phyloP scores from a whole-genome alignment of 2,113 vertebrate genomes.

The Zeus faber region DNA sequence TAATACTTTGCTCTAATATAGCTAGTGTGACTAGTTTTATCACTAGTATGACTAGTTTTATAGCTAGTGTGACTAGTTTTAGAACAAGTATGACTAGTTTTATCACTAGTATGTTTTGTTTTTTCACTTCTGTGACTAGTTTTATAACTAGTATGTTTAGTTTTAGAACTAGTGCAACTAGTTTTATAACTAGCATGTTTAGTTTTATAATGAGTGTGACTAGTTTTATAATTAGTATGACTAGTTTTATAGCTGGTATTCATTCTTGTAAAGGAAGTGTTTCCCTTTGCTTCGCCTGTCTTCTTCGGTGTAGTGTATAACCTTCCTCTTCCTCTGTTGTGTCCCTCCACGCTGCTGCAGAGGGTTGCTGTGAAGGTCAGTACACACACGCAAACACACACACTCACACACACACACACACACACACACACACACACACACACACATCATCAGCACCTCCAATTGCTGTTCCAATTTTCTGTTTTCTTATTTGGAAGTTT shows the following conservation, averaged over 20 bases:
- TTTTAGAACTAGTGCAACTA: too few species aligned
- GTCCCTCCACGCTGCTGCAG: constrained; percentile 36
- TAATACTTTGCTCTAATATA: too few species aligned
- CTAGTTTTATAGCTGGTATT: neutral
- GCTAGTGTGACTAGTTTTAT: too few species aligned
- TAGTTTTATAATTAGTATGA: neutral
- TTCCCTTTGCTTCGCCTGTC: constrained; percentile 27
- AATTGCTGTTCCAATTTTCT: neutral
- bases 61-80: too few species aligned
- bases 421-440: too few species aligned
- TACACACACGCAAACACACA: constrained; percentile 34
- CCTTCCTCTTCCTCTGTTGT: constrained; percentile 17
- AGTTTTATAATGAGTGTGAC: neutral
- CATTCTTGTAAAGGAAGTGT: neutral
- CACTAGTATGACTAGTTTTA: neutral
- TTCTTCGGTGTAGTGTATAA: too few species aligned
- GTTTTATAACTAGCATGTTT: neutral
- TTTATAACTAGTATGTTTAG: too few species aligned
- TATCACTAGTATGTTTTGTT: neutral
- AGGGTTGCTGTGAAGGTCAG: constrained; percentile 71
- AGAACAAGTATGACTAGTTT: too few species aligned
- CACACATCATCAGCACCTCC: too few species aligned
- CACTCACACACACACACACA: neutral
- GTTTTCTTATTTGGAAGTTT: constrained; percentile 3
- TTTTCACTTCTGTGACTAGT: neutral